Evolutionary conservation across 2,113 vertebrate genomes (phyloP), one percentile per base, ranked within the genome.

Genomic region (Chaetura pelagica): DNA sequence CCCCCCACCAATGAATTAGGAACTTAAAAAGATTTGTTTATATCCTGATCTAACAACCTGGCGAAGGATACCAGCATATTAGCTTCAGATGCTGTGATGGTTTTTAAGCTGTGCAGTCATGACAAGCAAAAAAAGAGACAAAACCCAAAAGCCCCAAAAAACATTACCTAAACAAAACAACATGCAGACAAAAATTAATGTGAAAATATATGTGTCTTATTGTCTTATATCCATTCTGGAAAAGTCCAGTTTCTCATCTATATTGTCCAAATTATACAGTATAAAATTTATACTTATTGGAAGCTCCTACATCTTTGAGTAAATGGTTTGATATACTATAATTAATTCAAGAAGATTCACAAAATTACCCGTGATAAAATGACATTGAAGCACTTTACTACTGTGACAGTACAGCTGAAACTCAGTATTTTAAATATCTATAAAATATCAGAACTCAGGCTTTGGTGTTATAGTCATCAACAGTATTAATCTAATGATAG

Each of bases 81-180:
- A 72, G 1, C n/a, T 92, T 84, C 57, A 57, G 8, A 20, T 1
- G 9, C 4, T 42, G 4, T 29, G 29, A 40, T 0, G 0, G 24
- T 55, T 12, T 66, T 90, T 68, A 78, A 52, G 8, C 5, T 27
- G 7, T 57, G 4, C 5, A 87, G 22, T 46, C 14, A 44, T 32
- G 30, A 46, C 15, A 73, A 51, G 12, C 1, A 24, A 68, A 38
- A 15, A 17, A 21, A 23, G 19, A 16, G 12, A 8, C 9, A 72
- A 5, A 26, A 17, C 1, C 11, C 11, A 15, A 62, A n/a, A 34
- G 1, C 1, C 5, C 29, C 5, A 6, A 76, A 66, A 40, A 0
- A 2, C 2, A 3, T n/a, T 46, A 59, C 13, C 4, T 4, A 19
- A 29, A 67, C 11, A 75, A 58, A 42, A 1, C 0, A 34, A 57